Conservation (phyloP, 2,888 invertebrate species). For the Drosophila macrospina region DNA sequence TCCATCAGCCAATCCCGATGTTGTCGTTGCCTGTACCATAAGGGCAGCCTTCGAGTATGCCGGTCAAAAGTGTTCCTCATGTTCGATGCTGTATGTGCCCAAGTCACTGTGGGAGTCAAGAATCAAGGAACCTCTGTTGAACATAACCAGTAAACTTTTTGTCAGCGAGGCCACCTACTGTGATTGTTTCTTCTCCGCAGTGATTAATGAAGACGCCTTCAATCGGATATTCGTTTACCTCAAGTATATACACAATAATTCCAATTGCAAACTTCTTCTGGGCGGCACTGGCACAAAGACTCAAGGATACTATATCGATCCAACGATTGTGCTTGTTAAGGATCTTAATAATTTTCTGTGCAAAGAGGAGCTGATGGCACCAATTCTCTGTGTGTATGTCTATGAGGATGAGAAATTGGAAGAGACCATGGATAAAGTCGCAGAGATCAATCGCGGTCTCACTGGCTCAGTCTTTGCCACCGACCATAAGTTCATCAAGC, state of each 20-base stretch:
- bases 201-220: constrained; percentile 97
- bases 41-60: constrained; percentile 97
- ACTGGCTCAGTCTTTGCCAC: constrained; percentile 97
- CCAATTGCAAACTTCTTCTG: constrained; percentile 88
- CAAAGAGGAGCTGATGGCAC: constrained; percentile 98
- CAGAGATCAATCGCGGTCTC: constrained; percentile 92
- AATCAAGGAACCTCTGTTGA: constrained; percentile 88
- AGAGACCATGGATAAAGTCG: constrained; percentile 89
- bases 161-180: constrained; percentile 94
- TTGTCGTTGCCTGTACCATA: constrained; percentile 93
- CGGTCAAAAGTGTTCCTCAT: constrained; percentile 99
- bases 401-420: constrained; percentile 92
- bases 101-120: constrained; percentile 90
- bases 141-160: constrained; percentile 90
- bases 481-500: constrained; percentile 90
- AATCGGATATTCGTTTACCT: constrained; percentile 94
- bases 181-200: constrained; percentile 94
- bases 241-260: constrained; percentile 88
- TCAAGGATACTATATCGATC: constrained; percentile 95
- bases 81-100: constrained; percentile 97
- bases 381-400: constrained; percentile 94
- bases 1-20: constrained; percentile 92
- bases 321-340: constrained; percentile 94
- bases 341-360: constrained; percentile 94
- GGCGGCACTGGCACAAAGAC: constrained; percentile 94